Evolutionary conservation across 2,113 vertebrate species (phyloP).

Genomic region (Notiomystis cincta): DNA sequence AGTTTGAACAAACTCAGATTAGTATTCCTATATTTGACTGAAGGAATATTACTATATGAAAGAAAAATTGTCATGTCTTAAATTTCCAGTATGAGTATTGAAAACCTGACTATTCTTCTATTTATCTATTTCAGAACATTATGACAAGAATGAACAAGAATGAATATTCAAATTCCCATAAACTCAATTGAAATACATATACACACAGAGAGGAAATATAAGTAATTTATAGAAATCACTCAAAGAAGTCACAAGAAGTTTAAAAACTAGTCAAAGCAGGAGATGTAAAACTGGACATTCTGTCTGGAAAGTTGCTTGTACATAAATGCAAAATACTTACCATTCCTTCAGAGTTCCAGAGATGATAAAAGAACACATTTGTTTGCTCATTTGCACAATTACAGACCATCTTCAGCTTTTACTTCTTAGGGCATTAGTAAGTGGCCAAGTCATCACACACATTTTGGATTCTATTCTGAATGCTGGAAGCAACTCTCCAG

Average conservation of each 20-base stretch:
- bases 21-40: not conserved
- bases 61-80: not conserved
- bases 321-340: not conserved
- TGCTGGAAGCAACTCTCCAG: not conserved
- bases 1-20: not conserved
- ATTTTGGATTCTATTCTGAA: not conserved
- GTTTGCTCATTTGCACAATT: not conserved
- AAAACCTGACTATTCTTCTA: not conserved
- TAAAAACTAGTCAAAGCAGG: not conserved
- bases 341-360: not conserved
- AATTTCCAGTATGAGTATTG: not conserved
- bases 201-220: not conserved
- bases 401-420: not conserved
- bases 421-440: not conserved
- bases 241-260: not conserved
- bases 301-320: not conserved
- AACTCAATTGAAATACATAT: not conserved
- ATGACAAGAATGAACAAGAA: not conserved
- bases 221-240: not conserved
- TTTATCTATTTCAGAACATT: not conserved
- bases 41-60: not conserved
- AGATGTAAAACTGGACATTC: not conserved
- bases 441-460: not conserved
- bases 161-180: not conserved
- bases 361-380: not conserved